phyloP scores from a whole-genome alignment of 2,888 invertebrate genomes.

The Geotrupes spiniger region DNA sequence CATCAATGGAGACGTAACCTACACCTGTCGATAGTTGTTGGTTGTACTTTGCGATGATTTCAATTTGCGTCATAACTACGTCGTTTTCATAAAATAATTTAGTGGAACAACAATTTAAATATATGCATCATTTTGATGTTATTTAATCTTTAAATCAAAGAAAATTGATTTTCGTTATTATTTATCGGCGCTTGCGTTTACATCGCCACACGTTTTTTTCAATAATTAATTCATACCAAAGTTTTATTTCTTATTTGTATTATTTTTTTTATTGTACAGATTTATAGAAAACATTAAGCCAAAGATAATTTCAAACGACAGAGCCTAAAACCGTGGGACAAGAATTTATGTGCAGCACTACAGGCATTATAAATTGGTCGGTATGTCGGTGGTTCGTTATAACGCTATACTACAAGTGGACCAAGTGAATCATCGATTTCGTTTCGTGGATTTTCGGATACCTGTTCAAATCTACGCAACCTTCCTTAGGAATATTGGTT shows the following conservation, averaged over 20 bases:
- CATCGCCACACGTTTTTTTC: no score
- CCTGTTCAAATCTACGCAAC: constrained; percentile 20
- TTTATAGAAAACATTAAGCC: constrained; percentile 4
- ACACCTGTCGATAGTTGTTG: no score
- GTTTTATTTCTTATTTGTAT: background rate
- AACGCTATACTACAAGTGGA: constrained; percentile 38
- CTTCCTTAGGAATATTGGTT: constrained; percentile 27
- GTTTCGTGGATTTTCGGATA: constrained; percentile 24
- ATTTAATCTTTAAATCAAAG: no score
- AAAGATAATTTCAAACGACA: constrained; percentile 31
- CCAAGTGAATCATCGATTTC: constrained; percentile 30
- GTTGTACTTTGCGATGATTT: no score
- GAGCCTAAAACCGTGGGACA: constrained; percentile 42
- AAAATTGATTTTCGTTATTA: no score
- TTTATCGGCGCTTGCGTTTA: no score
- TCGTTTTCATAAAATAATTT: no score
- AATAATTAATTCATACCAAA: no score
- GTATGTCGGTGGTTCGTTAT: constrained; percentile 42
- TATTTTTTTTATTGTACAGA: constrained; percentile 2
- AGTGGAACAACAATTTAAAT: no score
- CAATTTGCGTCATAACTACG: no score
- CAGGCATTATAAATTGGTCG: constrained; percentile 38
- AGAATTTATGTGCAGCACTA: constrained; percentile 37
- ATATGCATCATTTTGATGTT: no score
- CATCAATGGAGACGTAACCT: no score